Conservation (phyloP, 2,888 invertebrate species). For the Ceratothoa steindachneri region DNA sequence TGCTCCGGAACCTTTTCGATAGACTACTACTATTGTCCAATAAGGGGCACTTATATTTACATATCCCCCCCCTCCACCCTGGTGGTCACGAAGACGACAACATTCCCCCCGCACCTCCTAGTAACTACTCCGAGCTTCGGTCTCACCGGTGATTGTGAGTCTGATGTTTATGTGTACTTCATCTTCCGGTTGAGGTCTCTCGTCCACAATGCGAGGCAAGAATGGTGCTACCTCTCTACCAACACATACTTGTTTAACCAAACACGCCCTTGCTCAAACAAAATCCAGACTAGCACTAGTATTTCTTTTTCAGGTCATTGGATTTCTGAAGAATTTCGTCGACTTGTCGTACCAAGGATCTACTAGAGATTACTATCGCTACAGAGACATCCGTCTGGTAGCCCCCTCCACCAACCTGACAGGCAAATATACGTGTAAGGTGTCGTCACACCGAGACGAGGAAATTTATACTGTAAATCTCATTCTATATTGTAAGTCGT, state of each 20-base stretch:
- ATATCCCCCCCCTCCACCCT: neutral
- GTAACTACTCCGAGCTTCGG: too few relatives aligned
- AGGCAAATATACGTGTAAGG: slow-evolving; percentile 2
- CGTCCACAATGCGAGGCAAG: too few relatives aligned
- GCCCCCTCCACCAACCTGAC: neutral
- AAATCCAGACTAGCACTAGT: too few relatives aligned
- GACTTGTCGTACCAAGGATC: neutral
- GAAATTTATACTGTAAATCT: neutral
- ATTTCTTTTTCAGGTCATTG: neutral
- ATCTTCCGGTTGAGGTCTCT: too few relatives aligned
- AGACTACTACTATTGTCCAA: neutral
- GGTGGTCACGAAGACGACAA: neutral
- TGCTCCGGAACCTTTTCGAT: too few relatives aligned
- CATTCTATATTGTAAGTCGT: neutral
- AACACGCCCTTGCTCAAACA: too few relatives aligned
- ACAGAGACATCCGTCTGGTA: neutral
- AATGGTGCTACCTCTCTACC: too few relatives aligned
- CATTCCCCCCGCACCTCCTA: neutral
- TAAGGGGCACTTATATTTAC: neutral
- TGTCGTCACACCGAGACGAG: neutral
- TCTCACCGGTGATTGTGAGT: too few relatives aligned
- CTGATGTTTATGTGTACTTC: too few relatives aligned
- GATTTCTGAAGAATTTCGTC: neutral
- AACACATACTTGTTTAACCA: too few relatives aligned
- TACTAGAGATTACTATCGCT: neutral